Evolutionary conservation across 2,113 vertebrate species (phyloP).

Genomic region (Pluvialis apricaria): DNA sequence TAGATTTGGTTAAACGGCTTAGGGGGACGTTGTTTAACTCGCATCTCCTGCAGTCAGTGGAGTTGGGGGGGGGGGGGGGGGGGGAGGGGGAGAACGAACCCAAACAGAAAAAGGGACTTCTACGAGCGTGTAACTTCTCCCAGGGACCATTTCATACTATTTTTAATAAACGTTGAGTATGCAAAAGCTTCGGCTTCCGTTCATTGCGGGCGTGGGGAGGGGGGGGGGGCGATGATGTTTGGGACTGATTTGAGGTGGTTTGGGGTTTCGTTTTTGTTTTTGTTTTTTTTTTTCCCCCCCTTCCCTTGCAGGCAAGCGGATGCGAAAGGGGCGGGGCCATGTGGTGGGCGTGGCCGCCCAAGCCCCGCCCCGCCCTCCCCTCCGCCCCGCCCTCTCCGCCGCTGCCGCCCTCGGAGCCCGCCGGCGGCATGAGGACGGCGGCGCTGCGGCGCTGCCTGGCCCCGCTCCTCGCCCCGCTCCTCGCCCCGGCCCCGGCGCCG

Average conservation of each 20-base stretch:
- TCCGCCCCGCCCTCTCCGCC: too few relatives aligned
- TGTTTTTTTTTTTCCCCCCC: too few relatives aligned
- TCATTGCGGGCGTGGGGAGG: background rate
- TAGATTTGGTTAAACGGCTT: background rate
- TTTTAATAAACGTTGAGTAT: constrained; percentile 52
- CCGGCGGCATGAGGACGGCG: too few relatives aligned
- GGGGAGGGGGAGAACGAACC: too few relatives aligned
- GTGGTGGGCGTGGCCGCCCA: background rate
- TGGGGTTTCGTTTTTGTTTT: too few relatives aligned
- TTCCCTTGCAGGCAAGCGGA: background rate
- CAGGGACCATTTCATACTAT: constrained; percentile 34
- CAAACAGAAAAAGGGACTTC: background rate
- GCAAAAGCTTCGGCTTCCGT: background rate
- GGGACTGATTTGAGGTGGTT: too few relatives aligned
- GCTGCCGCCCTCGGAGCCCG: too few relatives aligned
- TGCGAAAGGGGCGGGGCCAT: background rate
- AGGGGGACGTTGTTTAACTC: background rate
- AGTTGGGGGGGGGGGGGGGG: background rate
- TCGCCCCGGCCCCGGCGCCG: too few relatives aligned
- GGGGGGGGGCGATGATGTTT: background rate
- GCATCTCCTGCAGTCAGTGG: background rate
- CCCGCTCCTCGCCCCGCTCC: too few relatives aligned
- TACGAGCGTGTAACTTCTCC: background rate
- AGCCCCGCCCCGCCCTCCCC: background rate
- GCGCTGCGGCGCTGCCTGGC: too few relatives aligned